Percentiles rank a stretch among this genome's conserved stretches.
phyloP scores from a whole-genome alignment of 2,888 invertebrate species.

The Temnothorax rugatulus region DNA sequence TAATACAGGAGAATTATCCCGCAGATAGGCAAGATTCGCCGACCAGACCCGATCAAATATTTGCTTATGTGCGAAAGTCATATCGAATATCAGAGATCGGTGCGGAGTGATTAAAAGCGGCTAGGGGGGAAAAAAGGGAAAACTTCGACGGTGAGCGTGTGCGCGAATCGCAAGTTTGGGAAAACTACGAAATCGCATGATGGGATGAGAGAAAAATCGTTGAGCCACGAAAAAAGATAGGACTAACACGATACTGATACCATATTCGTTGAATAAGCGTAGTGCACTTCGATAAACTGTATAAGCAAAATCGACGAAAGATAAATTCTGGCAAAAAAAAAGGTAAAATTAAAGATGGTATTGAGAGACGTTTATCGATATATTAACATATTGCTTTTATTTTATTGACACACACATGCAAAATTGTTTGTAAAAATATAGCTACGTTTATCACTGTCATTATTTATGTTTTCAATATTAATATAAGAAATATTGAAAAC shows the following conservation, averaged over 20 bases:
- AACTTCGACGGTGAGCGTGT: background rate
- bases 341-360: background rate
- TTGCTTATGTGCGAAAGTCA: conserved; percentile 51
- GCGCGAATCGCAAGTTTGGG: background rate
- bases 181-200: conserved; percentile 15
- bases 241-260: conserved; percentile 10
- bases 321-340: background rate
- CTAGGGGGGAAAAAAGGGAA: background rate
- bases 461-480: background rate
- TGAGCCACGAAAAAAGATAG: conserved; percentile 14
- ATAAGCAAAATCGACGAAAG: conserved; percentile 19
- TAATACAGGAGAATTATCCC: conserved; percentile 41
- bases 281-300: background rate
- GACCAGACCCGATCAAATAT: conserved; percentile 48
- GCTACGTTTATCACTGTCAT: too few species aligned
- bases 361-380: background rate
- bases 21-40: conserved; percentile 32
- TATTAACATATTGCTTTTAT: background rate
- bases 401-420: too few species aligned
- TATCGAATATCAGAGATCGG: conserved; percentile 44
- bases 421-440: too few species aligned
- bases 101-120: conserved; percentile 40
- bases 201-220: conserved; percentile 37
- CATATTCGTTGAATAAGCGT: conserved; percentile 9
- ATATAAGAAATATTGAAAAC: background rate